Evolutionary conservation across 1,140 invertebrate genomes (phyloP), one percentile per base, ranked within the genome.

Genomic region (Macrocentrus cingulum): DNA sequence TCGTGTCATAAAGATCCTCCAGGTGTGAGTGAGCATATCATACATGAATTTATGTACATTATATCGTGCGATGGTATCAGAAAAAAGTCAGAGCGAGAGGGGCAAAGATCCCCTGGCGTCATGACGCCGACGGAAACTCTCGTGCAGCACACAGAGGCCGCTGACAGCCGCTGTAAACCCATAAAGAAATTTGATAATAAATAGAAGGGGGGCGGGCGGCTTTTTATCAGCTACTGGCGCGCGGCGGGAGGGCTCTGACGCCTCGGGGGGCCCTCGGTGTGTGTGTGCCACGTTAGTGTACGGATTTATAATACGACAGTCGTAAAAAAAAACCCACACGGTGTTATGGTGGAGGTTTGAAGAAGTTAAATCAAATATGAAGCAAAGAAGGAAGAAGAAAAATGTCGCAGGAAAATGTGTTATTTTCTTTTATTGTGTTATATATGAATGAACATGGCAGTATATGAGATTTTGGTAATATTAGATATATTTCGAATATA

Each of bases 111-210:
- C 49, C 49, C n/a, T 16, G 49, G 32, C 49, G 49, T 51, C 49
- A 34, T 19, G 49, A 36, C 49, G 49, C 49, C 29, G 11, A 3
- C 32, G 34, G 49, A 51, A 51, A 39, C 36, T 51, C 29, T 19
- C 7, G 7, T 19, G 20, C n/a, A 32, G 16, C 15, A 39, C 9
- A 23, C n/a, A 29, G 25, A 18, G 16, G 8, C 63, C 63, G 69
- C 66, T 71, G 68, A 75, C 70, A 68, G 66, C 61, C 72, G 59
- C 75, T 72, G 71, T 76, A 77, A 78, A 77, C 65, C 66, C 71
- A 77, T 76, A 78, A 78, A 78, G 74, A 77, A 77, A 78, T 78
- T 74, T 74, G 66, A 74, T 75, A 76, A 76, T 77, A 77, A 78
- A 78, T 76, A 72, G 63, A 66, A 66, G 56, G 56, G 23, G 15